These are phyloP conservation scores for Neoitamus cyanurus DNA, from an alignment of 2,888 invertebrate species.

Conservation along the genomic window DNA sequence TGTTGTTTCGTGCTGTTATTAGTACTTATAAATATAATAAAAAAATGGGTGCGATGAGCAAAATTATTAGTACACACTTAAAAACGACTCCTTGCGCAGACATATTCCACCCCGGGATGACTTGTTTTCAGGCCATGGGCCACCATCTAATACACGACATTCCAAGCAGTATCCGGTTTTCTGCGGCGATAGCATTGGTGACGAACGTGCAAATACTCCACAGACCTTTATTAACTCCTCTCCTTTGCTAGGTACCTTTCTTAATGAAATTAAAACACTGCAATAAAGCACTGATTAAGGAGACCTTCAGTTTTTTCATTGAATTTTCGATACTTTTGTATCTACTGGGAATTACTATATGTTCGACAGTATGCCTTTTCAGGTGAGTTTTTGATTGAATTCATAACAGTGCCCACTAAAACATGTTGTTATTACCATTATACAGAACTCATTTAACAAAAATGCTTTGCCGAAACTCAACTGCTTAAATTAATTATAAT, in stretches of 20 bases:
- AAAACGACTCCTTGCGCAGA: constrained; percentile 54
- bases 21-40: not conserved
- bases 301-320: not conserved
- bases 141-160: constrained; percentile 51
- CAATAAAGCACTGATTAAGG: not conserved
- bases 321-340: not conserved
- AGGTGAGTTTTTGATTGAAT: not conserved
- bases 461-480: not conserved
- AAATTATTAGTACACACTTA: constrained; percentile 47
- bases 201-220: not conserved
- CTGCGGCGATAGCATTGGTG: constrained; percentile 47
- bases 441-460: not conserved
- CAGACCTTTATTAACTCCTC: not conserved
- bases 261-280: constrained; percentile 2
- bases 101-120: constrained; percentile 55
- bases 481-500: not conserved
- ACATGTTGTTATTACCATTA: too few relatives aligned
- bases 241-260: not conserved
- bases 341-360: not conserved
- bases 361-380: not conserved
- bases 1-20: not conserved
- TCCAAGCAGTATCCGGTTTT: constrained; percentile 57
- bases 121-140: constrained; percentile 54
- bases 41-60: constrained; percentile 58
- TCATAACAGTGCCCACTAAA: too few relatives aligned